phyloP scores from a whole-genome alignment of 2,888 invertebrate genomes.

The Vannuccia rotundouncinata region DNA sequence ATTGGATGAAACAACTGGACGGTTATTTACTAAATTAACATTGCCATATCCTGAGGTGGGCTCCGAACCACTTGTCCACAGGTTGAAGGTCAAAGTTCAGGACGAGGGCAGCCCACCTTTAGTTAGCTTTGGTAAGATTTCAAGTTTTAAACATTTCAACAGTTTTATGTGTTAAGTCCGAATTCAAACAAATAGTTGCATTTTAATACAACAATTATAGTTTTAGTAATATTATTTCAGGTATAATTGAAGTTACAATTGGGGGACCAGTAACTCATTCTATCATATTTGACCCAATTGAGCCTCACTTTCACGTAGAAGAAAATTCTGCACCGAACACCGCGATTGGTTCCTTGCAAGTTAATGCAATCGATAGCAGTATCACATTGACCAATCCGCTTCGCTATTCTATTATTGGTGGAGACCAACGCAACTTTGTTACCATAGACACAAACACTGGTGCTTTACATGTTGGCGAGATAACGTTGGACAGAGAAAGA shows the following conservation, averaged over 20 bases:
- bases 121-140: background rate
- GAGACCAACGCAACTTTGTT: background rate
- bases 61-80: background rate
- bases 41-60: background rate
- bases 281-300: background rate
- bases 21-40: background rate
- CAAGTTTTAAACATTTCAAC: background rate
- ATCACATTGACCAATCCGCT: background rate
- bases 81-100: background rate
- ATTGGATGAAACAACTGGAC: background rate
- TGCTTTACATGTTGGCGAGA: background rate
- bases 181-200: background rate
- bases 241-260: background rate
- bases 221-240: background rate
- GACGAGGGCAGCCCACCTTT: background rate
- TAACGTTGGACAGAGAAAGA: background rate
- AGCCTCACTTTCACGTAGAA: background rate
- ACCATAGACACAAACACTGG: background rate
- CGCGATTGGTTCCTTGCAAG: background rate
- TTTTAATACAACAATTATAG: background rate
- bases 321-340: background rate
- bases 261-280: background rate
- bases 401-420: background rate
- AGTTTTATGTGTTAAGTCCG: background rate
- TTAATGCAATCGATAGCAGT: background rate